Evolutionary conservation across 2,797 vertebrate species (phyloP).

Genomic region (Taenioides sp.): DNA sequence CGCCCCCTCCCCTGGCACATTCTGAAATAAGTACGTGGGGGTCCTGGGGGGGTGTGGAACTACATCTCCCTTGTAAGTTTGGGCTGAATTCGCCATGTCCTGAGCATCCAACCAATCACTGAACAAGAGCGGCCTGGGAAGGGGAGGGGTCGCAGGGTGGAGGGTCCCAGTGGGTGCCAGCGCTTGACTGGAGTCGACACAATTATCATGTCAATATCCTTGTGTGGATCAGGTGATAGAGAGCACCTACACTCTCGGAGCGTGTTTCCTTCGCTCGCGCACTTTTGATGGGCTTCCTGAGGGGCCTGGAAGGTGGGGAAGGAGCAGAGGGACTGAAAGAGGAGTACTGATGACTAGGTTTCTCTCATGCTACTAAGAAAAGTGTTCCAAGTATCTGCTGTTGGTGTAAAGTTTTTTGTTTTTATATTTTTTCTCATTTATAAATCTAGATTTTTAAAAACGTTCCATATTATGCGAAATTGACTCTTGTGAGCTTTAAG

Average conservation of each 20-base stretch:
- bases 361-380: conserved; percentile 22
- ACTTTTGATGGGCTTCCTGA: conserved; percentile 74
- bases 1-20: conserved; percentile 78
- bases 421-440: not conserved
- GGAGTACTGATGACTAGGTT: conserved; percentile 34
- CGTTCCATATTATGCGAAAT: too few species aligned
- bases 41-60: conserved; percentile 80
- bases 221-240: conserved; percentile 76
- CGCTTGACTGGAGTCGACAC: conserved; percentile 89
- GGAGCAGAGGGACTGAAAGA: conserved; percentile 37
- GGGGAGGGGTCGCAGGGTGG: conserved; percentile 53
- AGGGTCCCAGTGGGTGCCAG: conserved; percentile 85
- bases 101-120: conserved; percentile 94
- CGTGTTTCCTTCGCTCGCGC: conserved; percentile 82
- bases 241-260: conserved; percentile 85
- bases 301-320: conserved; percentile 54
- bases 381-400: conserved; percentile 20
- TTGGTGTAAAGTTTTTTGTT: conserved; percentile 11
- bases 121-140: conserved; percentile 82
- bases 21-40: conserved; percentile 87
- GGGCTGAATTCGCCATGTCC: conserved; percentile 91
- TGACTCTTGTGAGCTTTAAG: too few species aligned
- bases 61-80: conserved; percentile 87
- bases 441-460: too few species aligned
- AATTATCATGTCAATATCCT: conserved; percentile 99